Evolutionary conservation across 2,113 vertebrate genomes (phyloP).

Genomic region (Columba livia): DNA sequence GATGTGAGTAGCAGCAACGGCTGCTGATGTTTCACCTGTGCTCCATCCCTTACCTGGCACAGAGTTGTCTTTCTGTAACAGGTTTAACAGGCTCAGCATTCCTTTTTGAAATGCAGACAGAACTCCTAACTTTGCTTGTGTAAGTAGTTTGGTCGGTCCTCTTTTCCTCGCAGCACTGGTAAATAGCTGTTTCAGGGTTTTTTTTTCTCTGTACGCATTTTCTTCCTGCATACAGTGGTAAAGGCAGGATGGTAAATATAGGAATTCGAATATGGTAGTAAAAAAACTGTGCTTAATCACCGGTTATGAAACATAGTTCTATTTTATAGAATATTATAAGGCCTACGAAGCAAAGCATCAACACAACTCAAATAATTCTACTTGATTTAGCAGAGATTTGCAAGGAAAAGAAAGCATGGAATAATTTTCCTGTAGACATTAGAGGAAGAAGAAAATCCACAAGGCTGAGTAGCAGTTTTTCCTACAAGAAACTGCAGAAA

Average conservation of each 20-base stretch:
- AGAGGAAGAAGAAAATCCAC: not conserved
- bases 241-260: not conserved
- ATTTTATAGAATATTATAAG: not conserved
- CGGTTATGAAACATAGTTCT: not conserved
- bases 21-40: not conserved
- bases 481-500: not conserved
- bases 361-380: not conserved
- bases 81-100: constrained; percentile 47
- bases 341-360: not conserved
- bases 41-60: constrained; percentile 16
- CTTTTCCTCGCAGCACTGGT: not conserved
- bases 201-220: not conserved
- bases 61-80: constrained; percentile 21
- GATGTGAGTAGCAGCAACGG: not conserved
- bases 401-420: not conserved
- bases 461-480: not conserved
- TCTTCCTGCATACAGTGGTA: not conserved
- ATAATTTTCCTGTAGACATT: not conserved
- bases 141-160: constrained; percentile 9
- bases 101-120: constrained; percentile 56
- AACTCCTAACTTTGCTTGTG: constrained; percentile 9
- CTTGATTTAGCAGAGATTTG: not conserved
- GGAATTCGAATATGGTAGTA: not conserved
- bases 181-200: not conserved
- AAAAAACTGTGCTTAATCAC: not conserved